Evolutionary conservation across 2,113 vertebrate genomes (phyloP).

Genomic region (Oreochromis niloticus): DNA sequence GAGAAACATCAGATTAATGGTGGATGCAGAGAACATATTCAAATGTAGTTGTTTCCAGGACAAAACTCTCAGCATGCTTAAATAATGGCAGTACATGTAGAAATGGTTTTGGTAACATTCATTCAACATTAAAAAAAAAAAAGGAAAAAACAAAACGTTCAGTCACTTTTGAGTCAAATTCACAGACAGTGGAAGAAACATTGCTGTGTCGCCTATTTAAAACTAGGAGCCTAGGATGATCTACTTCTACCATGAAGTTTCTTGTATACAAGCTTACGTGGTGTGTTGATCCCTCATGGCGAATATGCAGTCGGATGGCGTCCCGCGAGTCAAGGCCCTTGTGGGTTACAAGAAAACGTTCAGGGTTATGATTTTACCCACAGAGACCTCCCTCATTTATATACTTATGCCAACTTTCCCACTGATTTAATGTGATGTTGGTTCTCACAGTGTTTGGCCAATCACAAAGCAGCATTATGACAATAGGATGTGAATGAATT

Average conservation of each 20-base stretch:
- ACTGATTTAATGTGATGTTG: conserved; percentile 44
- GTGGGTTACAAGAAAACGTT: not conserved
- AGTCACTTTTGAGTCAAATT: not conserved
- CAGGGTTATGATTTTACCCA: conserved; percentile 26
- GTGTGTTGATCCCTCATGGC: conserved; percentile 69
- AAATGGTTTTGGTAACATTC: not conserved
- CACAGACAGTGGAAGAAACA: not conserved
- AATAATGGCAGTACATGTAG: not conserved
- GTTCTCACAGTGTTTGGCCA: conserved; percentile 73
- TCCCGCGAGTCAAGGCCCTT: not conserved
- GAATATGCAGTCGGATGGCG: not conserved
- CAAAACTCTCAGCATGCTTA: not conserved
- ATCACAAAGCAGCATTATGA: conserved; percentile 54
- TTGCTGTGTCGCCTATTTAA: not conserved
- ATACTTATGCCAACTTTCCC: conserved; percentile 49
- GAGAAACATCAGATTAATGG: not conserved
- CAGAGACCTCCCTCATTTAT: conserved; percentile 24
- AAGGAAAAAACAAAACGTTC: not conserved
- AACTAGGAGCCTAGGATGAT: not conserved
- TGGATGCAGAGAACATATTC: not conserved
- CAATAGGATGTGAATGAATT: conserved; percentile 65
- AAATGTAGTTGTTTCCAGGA: not conserved
- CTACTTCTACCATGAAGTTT: not conserved
- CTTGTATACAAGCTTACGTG: conserved; percentile 41
- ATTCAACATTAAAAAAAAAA: not conserved